Percentiles rank a stretch among this genome's conserved stretches.
Conservation (phyloP, 1,140 invertebrate genomes). For the Scaptomyza montana region DNA sequence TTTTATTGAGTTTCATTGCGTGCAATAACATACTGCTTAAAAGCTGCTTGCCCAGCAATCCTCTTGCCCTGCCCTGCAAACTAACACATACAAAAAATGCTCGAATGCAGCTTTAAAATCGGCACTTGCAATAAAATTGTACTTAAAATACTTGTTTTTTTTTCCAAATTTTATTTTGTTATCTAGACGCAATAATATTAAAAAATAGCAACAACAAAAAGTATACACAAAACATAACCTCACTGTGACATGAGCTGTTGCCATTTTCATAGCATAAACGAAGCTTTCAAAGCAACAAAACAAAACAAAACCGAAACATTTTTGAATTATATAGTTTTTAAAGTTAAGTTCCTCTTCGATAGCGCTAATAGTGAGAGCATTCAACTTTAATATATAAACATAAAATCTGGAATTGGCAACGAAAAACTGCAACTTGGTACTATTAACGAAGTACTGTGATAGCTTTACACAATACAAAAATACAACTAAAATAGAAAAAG, state of each 20-base stretch:
- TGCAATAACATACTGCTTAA: constrained; percentile 4
- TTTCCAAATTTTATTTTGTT: constrained; percentile 9
- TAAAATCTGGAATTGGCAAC: constrained; percentile 13
- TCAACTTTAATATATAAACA: constrained; percentile 5
- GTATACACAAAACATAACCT: constrained; percentile 51
- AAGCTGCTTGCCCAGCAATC: constrained; percentile 20
- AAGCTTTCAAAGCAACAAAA: constrained; percentile 46
- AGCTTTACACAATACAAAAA: constrained; percentile 36
- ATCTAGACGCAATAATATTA: constrained; percentile 1
- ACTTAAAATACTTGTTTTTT: neutral
- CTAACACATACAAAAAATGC: constrained; percentile 5
- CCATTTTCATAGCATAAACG: constrained; percentile 52
- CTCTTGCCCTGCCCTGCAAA: constrained; percentile 3
- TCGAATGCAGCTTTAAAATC: neutral
- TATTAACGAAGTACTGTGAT: constrained; percentile 47
- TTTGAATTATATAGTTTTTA: constrained; percentile 27
- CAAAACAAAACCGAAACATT: neutral
- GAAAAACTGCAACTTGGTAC: constrained; percentile 25
- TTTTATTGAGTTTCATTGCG: constrained; percentile 8
- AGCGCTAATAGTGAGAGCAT: constrained; percentile 5
- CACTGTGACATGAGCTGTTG: constrained; percentile 59
- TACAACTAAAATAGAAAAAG: neutral
- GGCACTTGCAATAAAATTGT: constrained; percentile 1
- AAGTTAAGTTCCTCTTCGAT: constrained; percentile 44
- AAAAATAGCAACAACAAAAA: neutral